phyloP scores from a whole-genome alignment of 2,113 vertebrate genomes.

The Elephantulus edwardii region DNA sequence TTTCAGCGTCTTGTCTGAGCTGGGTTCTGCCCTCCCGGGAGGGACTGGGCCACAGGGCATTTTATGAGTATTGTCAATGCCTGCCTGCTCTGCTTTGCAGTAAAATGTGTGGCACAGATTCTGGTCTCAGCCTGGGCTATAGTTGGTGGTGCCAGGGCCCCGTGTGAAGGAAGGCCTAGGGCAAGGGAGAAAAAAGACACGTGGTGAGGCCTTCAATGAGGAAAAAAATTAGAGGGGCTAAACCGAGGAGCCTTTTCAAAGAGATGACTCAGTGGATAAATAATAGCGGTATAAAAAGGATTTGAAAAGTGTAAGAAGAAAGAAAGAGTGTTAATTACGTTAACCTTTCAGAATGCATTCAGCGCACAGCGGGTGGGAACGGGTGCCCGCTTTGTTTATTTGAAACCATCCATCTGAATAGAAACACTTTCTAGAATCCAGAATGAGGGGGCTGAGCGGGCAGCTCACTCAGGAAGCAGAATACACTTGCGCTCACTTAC shows the following conservation, averaged over 20 bases:
- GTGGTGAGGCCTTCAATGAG: not conserved
- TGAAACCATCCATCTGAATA: not conserved
- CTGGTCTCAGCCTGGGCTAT: not conserved
- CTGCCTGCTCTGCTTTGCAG: not conserved
- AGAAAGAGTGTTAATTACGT: constrained; percentile 43
- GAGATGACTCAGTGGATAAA: constrained; percentile 64
- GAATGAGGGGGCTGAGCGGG: not conserved
- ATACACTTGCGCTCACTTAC: not conserved
- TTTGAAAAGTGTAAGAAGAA: constrained; percentile 25
- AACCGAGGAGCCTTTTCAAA: not conserved
- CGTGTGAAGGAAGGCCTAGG: not conserved
- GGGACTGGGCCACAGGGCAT: rapidly evolving
- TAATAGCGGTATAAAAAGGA: constrained; percentile 50
- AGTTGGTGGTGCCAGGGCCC: not conserved
- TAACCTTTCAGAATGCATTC: constrained; percentile 53
- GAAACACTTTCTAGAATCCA: not conserved
- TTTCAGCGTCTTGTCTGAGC: not conserved
- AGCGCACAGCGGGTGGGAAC: rapidly evolving
- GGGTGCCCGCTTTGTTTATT: not conserved
- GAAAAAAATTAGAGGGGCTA: constrained; percentile 11
- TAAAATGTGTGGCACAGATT: rapidly evolving
- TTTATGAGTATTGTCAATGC: rapidly evolving
- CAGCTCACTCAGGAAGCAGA: not conserved
- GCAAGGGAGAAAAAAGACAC: not conserved
- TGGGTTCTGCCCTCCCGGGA: rapidly evolving